Conservation (phyloP, 2,797 vertebrate genomes). For the Numenius phaeopus region DNA sequence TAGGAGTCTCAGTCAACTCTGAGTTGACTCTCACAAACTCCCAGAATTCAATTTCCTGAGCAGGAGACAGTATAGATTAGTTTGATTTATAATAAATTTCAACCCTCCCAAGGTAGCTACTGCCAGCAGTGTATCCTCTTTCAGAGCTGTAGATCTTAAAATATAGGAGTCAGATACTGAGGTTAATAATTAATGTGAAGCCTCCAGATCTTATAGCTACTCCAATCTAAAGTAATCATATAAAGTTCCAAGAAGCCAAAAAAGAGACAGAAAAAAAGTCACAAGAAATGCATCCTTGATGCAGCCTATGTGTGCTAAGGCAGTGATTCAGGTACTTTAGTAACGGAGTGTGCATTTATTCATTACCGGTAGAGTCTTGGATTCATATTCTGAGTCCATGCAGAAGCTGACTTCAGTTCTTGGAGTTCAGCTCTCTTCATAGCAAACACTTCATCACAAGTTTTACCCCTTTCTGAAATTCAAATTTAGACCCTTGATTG, state of each 20-base stretch:
- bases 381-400: background rate
- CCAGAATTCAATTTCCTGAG: conserved; percentile 51
- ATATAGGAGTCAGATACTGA: conserved; percentile 27
- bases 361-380: background rate
- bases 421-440: background rate
- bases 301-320: background rate
- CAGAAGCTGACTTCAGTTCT: background rate
- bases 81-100: conserved; percentile 68
- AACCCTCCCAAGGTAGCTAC: conserved; percentile 7
- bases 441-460: background rate
- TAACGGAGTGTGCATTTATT: background rate
- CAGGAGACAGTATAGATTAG: conserved; percentile 55
- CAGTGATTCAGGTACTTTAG: background rate
- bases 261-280: background rate
- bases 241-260: conserved; percentile 34
- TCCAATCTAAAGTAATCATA: conserved; percentile 35
- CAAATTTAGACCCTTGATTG: background rate
- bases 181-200: conserved; percentile 67
- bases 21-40: conserved; percentile 13
- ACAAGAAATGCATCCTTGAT: background rate
- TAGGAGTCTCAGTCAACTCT: conserved; percentile 18
- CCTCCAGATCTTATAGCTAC: conserved; percentile 26
- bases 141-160: conserved; percentile 46
- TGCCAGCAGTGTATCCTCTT: conserved; percentile 30
- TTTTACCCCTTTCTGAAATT: background rate